Base-by-base conservation (phyloP, 1,140 invertebrate genomes). In the Drosophila nebulosa region DNA sequence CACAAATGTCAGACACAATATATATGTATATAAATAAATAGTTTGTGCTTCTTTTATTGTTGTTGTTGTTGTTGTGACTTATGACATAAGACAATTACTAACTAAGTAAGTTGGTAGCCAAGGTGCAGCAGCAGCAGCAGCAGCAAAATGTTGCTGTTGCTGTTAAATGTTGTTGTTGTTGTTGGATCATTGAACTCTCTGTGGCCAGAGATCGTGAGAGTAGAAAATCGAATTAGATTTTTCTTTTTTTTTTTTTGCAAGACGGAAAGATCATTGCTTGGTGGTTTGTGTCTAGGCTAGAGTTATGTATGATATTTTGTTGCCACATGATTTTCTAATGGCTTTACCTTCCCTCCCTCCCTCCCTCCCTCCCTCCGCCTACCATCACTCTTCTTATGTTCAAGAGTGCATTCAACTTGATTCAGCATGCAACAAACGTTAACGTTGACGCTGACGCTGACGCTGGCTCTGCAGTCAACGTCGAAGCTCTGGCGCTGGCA, bases 61-160 rank as follows among this genome's bases (percentile, higher is more conserved):
- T 66, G 63, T 24, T 52, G n/a, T 4, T 53, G 56, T 53, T 53
- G 50, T 61, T 79, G 72, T 85, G 81, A 77, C 80, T 85, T 86
- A 85, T 85, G 80, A 85, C 80, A 85, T 85, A 84, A 77, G 80
- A 75, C 79, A 78, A 81, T 81, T 81, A 81, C 39, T 46, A 46
- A 46, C 39, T 46, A 21, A 46, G 39, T 46, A 46, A 46, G 39
- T 46, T 46, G 39, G 39, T 42, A 76, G 73, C 72, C 71, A 84
- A 79, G 79, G 70, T 83, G 79, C 79, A 79, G 71, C 55, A 42
- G 12, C 14, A 56, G 30, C 30, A 22, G 30, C 69, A 69, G 69
- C 18, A 55, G 12, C 10, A 10, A 35, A 10, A 36, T 35, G 32
- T 14, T 35, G 2, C 4, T 24, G 4, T 24, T 24, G 24, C 4